A percentile compares a stretch with the other conserved stretches of the same genome.
Conservation (phyloP, 2,888 invertebrate species). For the Morpho helenor region DNA sequence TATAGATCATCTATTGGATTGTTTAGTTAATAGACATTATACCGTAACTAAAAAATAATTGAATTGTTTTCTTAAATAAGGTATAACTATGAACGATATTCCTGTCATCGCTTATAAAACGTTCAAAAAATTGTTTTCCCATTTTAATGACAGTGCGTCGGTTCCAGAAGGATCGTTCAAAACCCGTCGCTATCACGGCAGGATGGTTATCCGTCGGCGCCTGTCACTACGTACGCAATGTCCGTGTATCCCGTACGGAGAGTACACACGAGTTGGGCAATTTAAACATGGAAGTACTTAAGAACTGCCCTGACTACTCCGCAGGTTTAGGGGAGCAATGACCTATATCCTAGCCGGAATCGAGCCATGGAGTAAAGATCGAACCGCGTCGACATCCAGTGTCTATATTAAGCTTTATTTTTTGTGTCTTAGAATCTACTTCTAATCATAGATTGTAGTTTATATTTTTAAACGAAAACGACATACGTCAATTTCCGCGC, state of each 20-base stretch:
- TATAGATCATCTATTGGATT: no score
- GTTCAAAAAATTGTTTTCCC: conserved; percentile 21
- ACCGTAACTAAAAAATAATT: no score
- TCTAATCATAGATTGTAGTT: conserved; percentile 62
- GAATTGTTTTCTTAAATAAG: not conserved
- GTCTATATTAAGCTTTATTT: conserved; percentile 69
- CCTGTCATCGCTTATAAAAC: conserved; percentile 11
- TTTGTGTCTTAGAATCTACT: conserved; percentile 66
- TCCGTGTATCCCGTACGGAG: conserved; percentile 68
- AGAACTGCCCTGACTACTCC: conserved; percentile 73
- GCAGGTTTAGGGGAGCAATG: conserved; percentile 78
- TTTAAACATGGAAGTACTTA: conserved; percentile 75
- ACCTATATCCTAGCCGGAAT: conserved; percentile 74
- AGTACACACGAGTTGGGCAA: conserved; percentile 73
- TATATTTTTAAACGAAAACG: conserved; percentile 45
- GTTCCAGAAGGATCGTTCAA: conserved; percentile 40
- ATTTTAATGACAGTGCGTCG: conserved; percentile 25
- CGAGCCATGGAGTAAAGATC: conserved; percentile 50
- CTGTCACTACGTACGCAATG: conserved; percentile 42
- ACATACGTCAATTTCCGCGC: conserved; percentile 49
- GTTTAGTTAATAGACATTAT: no score
- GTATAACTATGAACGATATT: conserved; percentile 3
- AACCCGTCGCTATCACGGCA: conserved; percentile 44
- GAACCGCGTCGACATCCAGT: conserved; percentile 46
- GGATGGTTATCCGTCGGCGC: conserved; percentile 51